Evolutionary conservation across 2,888 invertebrate genomes (phyloP).

Genomic region (Cheiracanthium punctorium): DNA sequence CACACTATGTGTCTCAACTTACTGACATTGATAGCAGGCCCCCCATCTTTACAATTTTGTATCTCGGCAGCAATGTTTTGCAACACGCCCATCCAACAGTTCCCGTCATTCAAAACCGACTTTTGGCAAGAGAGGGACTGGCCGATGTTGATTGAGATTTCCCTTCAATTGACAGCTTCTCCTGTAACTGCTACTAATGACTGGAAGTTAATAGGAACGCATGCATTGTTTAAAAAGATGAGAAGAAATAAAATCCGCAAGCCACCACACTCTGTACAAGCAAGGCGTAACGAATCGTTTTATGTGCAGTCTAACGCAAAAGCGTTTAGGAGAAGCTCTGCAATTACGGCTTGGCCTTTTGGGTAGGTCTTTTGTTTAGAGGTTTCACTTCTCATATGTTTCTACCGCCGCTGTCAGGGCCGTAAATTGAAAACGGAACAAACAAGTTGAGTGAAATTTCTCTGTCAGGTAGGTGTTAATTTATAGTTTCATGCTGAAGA

Average conservation of each 20-base stretch:
- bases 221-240: neutral
- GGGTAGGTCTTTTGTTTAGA: too few species aligned
- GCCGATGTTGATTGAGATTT: neutral
- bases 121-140: neutral
- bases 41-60: too few species aligned
- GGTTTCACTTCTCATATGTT: too few species aligned
- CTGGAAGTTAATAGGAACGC: neutral
- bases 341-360: neutral
- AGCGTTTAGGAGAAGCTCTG: neutral
- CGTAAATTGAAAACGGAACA: neutral
- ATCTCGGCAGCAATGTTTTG: too few species aligned
- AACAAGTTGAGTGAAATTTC: neutral
- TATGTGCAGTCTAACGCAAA: neutral
- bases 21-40: too few species aligned
- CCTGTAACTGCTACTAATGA: neutral
- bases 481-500: neutral
- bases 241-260: too few species aligned
- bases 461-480: neutral
- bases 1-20: too few species aligned
- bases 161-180: neutral
- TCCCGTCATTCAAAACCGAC: neutral
- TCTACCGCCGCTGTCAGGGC: neutral
- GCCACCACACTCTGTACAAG: too few species aligned
- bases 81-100: neutral
- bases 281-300: slow-evolving; percentile 3